Percentiles rank a stretch among this genome's conserved stretches.
Evolutionary conservation across 2,797 vertebrate genomes (phyloP).

Genomic region (Tinamus major): DNA sequence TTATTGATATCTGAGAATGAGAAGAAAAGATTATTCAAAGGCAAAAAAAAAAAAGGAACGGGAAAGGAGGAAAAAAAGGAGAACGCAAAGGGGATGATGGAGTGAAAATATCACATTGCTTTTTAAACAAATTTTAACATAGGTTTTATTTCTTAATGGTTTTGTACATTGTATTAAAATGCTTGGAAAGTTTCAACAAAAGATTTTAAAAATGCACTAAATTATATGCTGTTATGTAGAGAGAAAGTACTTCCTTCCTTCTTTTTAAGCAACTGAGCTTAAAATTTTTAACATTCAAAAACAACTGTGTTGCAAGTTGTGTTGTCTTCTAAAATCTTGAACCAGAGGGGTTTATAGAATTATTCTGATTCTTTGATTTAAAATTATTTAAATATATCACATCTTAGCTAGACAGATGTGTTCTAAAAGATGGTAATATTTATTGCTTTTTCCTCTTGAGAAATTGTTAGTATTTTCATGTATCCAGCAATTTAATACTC

Average conservation of each 20-base stretch:
- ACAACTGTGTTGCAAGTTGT: neutral
- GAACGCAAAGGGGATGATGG: neutral
- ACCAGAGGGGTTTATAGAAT: neutral
- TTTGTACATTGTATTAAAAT: neutral
- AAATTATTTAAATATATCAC: neutral
- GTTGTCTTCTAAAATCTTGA: neutral
- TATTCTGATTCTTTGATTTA: neutral
- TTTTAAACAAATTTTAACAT: neutral
- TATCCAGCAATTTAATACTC: neutral
- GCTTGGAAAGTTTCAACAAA: neutral
- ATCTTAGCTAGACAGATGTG: neutral
- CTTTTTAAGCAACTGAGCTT: neutral
- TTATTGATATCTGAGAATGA: neutral
- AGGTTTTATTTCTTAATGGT: neutral
- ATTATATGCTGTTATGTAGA: neutral
- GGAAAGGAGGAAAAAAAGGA: rapidly evolving
- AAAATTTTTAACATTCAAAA: neutral
- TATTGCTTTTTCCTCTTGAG: neutral
- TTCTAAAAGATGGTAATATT: neutral
- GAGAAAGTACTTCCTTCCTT: neutral
- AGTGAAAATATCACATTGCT: rapidly evolving
- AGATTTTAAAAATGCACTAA: neutral
- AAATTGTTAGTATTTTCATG: neutral
- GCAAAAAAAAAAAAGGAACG: neutral
- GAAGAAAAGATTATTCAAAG: neutral